Base-by-base conservation (phyloP, 2,888 invertebrate genomes). In the Tridacna crocea region DNA sequence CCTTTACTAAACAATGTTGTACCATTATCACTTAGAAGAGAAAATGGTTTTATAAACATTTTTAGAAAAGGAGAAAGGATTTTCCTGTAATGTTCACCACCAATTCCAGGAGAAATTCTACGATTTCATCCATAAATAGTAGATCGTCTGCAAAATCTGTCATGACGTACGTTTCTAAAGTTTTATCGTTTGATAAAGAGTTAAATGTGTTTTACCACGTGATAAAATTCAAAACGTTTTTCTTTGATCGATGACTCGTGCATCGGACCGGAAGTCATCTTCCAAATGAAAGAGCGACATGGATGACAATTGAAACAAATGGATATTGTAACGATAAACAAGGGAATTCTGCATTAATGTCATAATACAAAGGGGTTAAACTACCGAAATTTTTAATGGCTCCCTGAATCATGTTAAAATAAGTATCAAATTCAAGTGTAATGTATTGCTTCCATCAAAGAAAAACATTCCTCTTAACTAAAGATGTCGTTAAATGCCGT, bases 401-500 rank as follows among this genome's bases (percentile, higher is more conserved):
- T 51, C 70, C 70, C 70, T 51, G 70, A 70, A 51, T 70, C 70
- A 70, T 70, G 70, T 70, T 70, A 70, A 70, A 70, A 70, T 70
- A 70, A 70, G 70, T 70, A 70, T 70, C 70, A 70, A 70, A 70
- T 70, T 70, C 51, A 70, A 70, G 70, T 70, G 70, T 51, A 70
- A 70, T 70, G 19, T 70, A 70, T 70, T 48, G 70, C 70, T 51
- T 48, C 70, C 70, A 51, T 70, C 70, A 51, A 70, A 51, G n/a
- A 24, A 51, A 70, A 70, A 51, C 70, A 70, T 70, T 70, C 70
- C 70, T 70, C 70, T 70, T 70, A 70, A 70, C 70, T 70, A 70
- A 51, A 70, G 70, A 70, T 70, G 70, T 70, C 70, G 70, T 70
- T 51, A 70, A 70, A 70, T n/a, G n/a, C 51, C 48, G 70, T 70